phyloP scores from a whole-genome alignment of 2,113 vertebrate species.

The Nothoprocta pentlandii region DNA sequence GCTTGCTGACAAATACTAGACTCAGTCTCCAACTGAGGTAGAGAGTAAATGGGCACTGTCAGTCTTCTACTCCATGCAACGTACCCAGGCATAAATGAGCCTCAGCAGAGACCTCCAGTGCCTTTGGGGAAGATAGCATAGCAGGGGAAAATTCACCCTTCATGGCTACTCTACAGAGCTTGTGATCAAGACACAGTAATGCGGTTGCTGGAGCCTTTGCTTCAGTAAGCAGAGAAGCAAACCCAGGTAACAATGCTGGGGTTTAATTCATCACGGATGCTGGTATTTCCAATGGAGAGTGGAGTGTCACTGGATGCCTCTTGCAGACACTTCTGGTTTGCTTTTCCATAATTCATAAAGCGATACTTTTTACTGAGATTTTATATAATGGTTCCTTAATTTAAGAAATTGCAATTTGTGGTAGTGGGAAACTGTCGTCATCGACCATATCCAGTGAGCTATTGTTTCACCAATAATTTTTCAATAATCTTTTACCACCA shows the following conservation, averaged over 20 bases:
- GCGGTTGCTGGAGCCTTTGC: neutral
- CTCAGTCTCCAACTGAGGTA: neutral
- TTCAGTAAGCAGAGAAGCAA: neutral
- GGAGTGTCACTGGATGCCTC: neutral
- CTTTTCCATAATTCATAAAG: neutral
- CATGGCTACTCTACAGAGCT: neutral
- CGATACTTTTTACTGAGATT: neutral
- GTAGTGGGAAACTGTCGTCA: neutral
- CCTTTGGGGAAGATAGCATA: neutral
- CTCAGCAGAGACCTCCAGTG: neutral
- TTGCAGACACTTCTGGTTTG: neutral
- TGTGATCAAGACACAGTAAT: neutral
- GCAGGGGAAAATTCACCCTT: neutral
- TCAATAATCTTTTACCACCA: neutral
- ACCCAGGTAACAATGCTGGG: neutral
- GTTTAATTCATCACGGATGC: neutral
- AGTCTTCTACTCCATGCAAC: neutral
- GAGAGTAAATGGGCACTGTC: neutral
- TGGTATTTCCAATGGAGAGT: neutral
- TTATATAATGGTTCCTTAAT: neutral
- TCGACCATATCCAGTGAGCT: neutral
- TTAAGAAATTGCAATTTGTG: neutral
- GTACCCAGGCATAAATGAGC: neutral
- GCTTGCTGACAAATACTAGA: conserved; percentile 25
- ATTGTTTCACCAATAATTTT: neutral